These are phyloP conservation scores for Syrrhaptes paradoxus DNA, from an alignment of 2,113 vertebrate genomes.

Conservation along the genomic window DNA sequence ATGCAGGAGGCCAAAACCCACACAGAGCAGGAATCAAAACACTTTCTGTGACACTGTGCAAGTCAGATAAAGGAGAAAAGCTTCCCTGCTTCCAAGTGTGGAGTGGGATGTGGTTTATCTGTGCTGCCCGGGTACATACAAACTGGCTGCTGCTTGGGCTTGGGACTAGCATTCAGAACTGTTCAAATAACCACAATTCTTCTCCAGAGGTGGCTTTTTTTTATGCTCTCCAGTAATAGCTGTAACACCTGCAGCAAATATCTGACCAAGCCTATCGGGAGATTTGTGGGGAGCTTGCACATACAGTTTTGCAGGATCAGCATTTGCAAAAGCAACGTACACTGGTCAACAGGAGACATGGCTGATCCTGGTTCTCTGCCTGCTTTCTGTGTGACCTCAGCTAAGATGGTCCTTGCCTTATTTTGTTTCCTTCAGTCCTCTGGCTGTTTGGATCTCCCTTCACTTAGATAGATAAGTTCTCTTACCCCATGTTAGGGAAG, in stretches of 20 bases:
- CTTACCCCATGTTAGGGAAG: neutral
- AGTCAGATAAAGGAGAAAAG: neutral
- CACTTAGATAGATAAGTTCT: neutral
- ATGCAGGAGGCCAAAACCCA: neutral
- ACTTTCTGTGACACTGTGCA: neutral
- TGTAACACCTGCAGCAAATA: neutral
- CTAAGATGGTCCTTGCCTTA: neutral
- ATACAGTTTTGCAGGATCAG: neutral
- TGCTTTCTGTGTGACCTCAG: neutral
- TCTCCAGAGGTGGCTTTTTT: neutral
- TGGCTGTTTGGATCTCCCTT: neutral
- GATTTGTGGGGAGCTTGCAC: neutral
- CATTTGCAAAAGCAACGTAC: neutral
- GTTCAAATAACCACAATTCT: neutral
- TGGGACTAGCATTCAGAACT: neutral
- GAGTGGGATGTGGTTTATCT: neutral
- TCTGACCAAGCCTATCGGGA: neutral
- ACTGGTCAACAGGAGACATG: neutral
- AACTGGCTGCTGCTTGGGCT: neutral
- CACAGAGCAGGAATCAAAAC: neutral
- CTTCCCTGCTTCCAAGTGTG: neutral
- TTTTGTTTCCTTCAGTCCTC: neutral
- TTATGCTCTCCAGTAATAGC: neutral
- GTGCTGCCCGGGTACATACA: no score
- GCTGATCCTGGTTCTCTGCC: neutral